Percentiles rank a stretch among this genome's conserved stretches.
These are phyloP conservation scores for Buphagus erythrorhynchus DNA, from an alignment of 2,797 vertebrate species.

Conservation along the genomic window DNA sequence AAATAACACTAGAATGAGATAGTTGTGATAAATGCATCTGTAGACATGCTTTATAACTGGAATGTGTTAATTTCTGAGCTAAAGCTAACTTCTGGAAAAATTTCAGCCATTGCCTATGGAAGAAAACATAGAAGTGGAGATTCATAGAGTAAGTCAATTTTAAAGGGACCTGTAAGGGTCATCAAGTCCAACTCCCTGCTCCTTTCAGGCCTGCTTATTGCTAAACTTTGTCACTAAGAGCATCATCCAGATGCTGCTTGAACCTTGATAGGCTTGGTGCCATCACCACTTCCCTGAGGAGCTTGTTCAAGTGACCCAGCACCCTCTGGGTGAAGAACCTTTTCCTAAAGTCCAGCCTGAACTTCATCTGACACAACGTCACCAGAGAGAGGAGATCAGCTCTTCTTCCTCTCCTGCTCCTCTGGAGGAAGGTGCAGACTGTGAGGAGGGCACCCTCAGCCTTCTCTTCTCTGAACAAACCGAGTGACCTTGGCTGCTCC, in stretches of 20 bases:
- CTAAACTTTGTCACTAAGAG: not conserved
- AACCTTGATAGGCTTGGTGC: not conserved
- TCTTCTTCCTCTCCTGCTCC: not conserved
- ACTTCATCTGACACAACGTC: too few species aligned
- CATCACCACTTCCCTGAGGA: not conserved
- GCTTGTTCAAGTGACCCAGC: not conserved
- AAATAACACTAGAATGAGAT: not conserved
- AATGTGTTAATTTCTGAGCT: not conserved
- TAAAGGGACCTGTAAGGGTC: rapidly evolving
- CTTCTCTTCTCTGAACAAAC: not conserved
- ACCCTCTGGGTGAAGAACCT: not conserved
- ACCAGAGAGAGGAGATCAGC: not conserved
- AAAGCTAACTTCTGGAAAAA: not conserved
- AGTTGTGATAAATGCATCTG: not conserved
- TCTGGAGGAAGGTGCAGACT: not conserved
- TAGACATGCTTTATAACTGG: not conserved
- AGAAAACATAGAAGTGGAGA: not conserved
- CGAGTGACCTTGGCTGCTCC: rapidly evolving
- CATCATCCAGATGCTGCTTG: not conserved
- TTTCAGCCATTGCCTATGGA: not conserved
- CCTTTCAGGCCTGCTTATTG: not conserved
- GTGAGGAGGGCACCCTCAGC: not conserved
- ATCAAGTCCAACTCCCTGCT: rapidly evolving
- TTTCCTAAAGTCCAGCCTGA: not conserved
- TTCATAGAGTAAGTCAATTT: not conserved